These are phyloP conservation scores for Coracias cyanogaster DNA, from an alignment of 2,797 vertebrate species.

Conservation along the genomic window DNA sequence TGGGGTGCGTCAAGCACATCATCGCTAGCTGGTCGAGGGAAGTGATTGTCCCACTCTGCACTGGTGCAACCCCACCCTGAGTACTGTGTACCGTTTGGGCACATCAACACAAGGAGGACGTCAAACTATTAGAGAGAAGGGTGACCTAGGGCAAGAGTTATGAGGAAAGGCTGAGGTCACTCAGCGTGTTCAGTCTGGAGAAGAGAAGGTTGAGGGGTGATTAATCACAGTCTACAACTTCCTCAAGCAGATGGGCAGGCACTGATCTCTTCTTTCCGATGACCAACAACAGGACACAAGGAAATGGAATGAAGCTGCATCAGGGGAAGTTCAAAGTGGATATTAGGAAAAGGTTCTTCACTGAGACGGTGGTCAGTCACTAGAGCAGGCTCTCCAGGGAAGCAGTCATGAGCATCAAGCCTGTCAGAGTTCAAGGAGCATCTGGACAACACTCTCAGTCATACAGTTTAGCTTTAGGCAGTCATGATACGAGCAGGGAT, in stretches of 20 bases:
- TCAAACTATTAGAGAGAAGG: neutral
- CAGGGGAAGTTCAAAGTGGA: neutral
- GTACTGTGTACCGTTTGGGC: neutral
- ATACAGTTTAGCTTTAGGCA: neutral
- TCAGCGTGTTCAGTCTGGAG: neutral
- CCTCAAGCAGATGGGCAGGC: neutral
- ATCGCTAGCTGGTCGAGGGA: rapidly evolving
- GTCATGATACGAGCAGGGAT: neutral
- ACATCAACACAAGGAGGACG: neutral
- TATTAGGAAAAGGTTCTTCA: neutral
- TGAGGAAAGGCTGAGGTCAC: neutral
- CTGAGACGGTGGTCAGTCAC: neutral
- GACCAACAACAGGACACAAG: neutral
- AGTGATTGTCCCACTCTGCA: neutral
- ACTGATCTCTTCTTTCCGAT: neutral
- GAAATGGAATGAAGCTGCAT: neutral
- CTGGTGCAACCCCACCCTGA: neutral
- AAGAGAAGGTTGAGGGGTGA: neutral
- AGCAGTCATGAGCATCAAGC: neutral
- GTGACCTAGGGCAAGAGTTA: neutral
- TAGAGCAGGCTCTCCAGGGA: neutral
- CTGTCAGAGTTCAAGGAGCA: neutral
- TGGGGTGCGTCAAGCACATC: neutral
- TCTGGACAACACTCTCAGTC: neutral
- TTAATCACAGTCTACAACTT: neutral